Evolutionary conservation across 2,797 vertebrate genomes (phyloP).

Genomic region (Chiroxiphia lanceolata): DNA sequence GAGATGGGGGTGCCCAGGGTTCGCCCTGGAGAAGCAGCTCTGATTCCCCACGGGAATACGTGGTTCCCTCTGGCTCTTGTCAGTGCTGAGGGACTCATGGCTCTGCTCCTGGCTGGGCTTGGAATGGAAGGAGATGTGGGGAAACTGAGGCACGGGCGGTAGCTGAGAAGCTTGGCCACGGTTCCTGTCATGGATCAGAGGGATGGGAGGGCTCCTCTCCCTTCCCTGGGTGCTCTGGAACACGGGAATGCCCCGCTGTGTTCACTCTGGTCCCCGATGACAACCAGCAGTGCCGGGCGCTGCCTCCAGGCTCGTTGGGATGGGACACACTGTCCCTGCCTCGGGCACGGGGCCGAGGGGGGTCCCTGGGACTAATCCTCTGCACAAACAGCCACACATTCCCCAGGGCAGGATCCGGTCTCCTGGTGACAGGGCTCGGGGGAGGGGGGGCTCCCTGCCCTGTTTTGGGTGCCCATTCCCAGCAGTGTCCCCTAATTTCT

Average conservation of each 20-base stretch:
- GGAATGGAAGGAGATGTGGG: not conserved
- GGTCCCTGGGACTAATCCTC: constrained; percentile 11
- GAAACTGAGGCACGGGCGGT: not conserved
- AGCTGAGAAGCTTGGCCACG: not conserved
- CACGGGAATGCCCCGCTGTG: not conserved
- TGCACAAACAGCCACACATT: constrained; percentile 17
- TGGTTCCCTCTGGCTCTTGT: not conserved
- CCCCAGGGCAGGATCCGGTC: not conserved
- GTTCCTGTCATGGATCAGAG: not conserved
- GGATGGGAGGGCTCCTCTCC: not conserved
- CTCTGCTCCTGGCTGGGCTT: not conserved
- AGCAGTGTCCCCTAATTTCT: accelerated
- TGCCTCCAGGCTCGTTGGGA: not conserved
- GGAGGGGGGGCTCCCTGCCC: not conserved
- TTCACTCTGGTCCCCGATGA: not conserved
- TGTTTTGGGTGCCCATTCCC: not conserved
- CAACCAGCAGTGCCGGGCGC: not conserved
- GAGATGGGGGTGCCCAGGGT: not conserved
- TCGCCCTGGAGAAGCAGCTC: constrained; percentile 12
- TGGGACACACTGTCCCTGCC: not conserved
- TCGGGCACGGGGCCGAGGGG: accelerated
- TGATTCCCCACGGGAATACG: constrained; percentile 21
- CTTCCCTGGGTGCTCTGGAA: not conserved
- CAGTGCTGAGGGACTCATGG: not conserved
- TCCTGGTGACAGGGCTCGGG: not conserved